Evolutionary conservation across 2,797 vertebrate genomes (phyloP), one percentile per base, ranked within the genome.

Genomic region (Arrhamphus sclerolepis): DNA sequence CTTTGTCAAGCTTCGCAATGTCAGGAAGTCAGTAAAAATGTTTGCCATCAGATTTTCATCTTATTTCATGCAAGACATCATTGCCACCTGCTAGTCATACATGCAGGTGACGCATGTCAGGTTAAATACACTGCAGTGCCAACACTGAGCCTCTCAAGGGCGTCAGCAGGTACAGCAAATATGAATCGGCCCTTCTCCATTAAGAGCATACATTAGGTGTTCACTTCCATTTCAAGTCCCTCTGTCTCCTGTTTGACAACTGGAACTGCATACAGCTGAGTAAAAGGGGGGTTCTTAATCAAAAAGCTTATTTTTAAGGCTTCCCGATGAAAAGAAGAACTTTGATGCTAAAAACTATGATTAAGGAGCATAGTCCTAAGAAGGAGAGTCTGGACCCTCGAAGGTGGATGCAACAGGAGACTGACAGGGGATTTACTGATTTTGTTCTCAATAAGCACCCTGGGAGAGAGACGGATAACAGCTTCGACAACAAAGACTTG

Each of bases 401-500:
- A 18, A 82, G 58, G 18, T 92, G 89, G 92, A 53, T 89, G 28
- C 88, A 34, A 63, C 62, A 62, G 0, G 88, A 91, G 50, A 72
- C 62, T 0, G 4, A 87, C 16, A 85, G 51, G 60, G 87, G 55
- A 0, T 91, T 93, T 21, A 21, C 68, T n/a, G 92, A 92, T 47
- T 89, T 91, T 6, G 6, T 90, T 10, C 31, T 66, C 14, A 81
- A 81, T 31, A 91, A 84, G 46, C 54, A 85, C 19, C 41, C 70
- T 0, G 84, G 81, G 14, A 53, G 56, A 26, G 83, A 82, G 6
- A 75, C 38, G 0, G 90, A 92, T 70, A 53, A 52, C 26, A 87
- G 81, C 66, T 94, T 88, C 62, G 89, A 94, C 84, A 75, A 75
- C 63, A 72, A 72, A 18, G 89, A 92, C 51, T 93, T 94, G 93